Evolutionary conservation across 2,888 invertebrate species (phyloP).

Genomic region (Torymus auratus): DNA sequence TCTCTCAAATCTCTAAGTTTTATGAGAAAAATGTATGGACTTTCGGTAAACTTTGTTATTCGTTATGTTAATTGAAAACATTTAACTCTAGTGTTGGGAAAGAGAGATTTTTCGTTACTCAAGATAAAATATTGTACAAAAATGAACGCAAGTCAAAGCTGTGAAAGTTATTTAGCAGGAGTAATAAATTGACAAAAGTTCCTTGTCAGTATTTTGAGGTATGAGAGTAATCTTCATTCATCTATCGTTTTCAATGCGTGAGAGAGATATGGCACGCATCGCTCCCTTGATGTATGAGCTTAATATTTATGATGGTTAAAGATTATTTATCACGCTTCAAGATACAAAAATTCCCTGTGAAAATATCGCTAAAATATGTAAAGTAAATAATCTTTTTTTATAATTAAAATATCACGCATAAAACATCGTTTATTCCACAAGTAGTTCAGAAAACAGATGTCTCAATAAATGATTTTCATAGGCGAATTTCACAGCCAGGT

Average conservation of each 20-base stretch:
- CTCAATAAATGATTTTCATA: no score
- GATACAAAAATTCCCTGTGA: slow-evolving; percentile 7
- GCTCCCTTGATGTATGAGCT: slow-evolving; percentile 35
- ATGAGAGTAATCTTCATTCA: slow-evolving; percentile 38
- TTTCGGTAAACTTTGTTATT: no score
- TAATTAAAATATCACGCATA: neutral
- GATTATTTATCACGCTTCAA: slow-evolving; percentile 44
- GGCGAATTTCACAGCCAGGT: no score
- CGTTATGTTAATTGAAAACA: no score
- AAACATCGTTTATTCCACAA: no score
- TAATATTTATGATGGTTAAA: slow-evolving; percentile 48
- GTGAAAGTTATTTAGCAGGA: slow-evolving; percentile 28
- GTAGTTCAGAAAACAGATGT: no score
- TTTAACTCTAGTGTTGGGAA: no score
- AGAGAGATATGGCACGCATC: slow-evolving; percentile 31
- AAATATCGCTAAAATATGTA: slow-evolving; percentile 21
- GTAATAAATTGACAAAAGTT: slow-evolving; percentile 36
- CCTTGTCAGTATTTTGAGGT: slow-evolving; percentile 37
- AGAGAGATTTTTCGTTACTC: no score
- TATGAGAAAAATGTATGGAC: no score
- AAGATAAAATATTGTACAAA: no score
- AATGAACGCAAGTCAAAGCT: neutral
- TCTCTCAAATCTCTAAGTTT: no score
- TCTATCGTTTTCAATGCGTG: slow-evolving; percentile 42
- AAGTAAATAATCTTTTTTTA: neutral